Percentiles rank a stretch among this genome's conserved stretches.
These are phyloP conservation scores for Anguilla rostrata DNA, from an alignment of 2,113 vertebrate genomes.

Conservation along the genomic window DNA sequence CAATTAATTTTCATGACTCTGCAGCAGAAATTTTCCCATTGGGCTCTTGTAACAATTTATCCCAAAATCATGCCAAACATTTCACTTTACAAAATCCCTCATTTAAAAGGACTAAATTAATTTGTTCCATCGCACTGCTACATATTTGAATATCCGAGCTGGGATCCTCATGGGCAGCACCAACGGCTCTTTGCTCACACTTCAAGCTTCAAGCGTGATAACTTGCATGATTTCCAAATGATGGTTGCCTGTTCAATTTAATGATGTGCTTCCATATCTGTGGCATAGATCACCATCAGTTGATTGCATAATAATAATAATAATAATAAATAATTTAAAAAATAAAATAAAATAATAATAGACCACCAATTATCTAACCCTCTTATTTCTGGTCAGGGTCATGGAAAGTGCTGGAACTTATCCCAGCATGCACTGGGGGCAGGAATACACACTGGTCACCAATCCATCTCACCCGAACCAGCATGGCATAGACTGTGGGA, in stretches of 20 bases:
- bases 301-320: not conserved
- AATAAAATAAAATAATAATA: no score
- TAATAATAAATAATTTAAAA: no score
- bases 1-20: slow-evolving; percentile 13
- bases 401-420: no score
- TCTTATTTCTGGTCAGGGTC: no score
- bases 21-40: not conserved
- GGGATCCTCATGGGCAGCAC: not conserved
- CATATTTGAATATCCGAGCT: not conserved
- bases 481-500: no score
- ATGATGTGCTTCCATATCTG: not conserved
- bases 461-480: no score
- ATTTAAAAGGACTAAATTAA: slow-evolving; percentile 16
- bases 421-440: no score
- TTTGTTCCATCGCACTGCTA: not conserved
- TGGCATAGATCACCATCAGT: not conserved
- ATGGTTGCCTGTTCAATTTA: not conserved
- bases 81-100: slow-evolving; percentile 1
- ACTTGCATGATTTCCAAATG: not conserved
- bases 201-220: not conserved
- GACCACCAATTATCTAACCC: no score
- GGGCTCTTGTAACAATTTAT: not conserved
- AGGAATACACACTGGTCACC: no score
- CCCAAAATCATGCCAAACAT: slow-evolving; percentile 17
- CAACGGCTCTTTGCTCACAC: not conserved